Percentiles rank a stretch among this genome's conserved stretches.
These are phyloP conservation scores for Matsumyia berberina DNA, from an alignment of 2,888 invertebrate species.

Conservation along the genomic window DNA sequence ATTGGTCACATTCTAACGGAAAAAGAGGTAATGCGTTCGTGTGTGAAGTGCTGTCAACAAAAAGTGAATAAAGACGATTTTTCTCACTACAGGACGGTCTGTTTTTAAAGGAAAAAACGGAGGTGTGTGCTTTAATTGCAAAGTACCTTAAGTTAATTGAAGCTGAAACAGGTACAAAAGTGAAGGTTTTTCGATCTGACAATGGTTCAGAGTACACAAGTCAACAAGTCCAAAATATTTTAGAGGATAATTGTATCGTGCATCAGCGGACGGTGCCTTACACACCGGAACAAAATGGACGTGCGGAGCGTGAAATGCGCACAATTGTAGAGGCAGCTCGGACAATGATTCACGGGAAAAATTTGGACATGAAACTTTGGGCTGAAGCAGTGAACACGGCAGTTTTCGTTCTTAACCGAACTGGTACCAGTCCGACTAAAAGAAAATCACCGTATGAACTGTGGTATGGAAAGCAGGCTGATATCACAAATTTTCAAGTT, in stretches of 20 bases:
- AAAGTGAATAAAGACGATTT: neutral
- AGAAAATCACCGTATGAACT: conserved; percentile 78
- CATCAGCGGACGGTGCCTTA: no score
- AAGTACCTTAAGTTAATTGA: conserved; percentile 72
- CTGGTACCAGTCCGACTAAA: conserved; percentile 73
- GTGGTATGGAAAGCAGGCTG: conserved; percentile 71
- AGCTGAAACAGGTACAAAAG: conserved; percentile 74
- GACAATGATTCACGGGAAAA: conserved; percentile 75
- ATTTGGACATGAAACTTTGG: conserved; percentile 79
- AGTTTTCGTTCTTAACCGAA: conserved; percentile 80
- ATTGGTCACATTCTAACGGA: neutral
- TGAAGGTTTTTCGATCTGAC: conserved; percentile 78
- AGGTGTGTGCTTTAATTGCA: conserved; percentile 52
- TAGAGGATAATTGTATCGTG: conserved; percentile 77
- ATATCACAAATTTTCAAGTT: conserved; percentile 69
- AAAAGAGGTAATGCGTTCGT: conserved; percentile 9
- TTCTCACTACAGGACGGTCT: conserved; percentile 66
- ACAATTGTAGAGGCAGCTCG: conserved; percentile 80
- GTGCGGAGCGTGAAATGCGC: conserved; percentile 80
- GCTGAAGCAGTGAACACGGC: conserved; percentile 82
- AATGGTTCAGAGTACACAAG: conserved; percentile 79
- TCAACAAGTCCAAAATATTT: conserved; percentile 72
- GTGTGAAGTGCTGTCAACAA: conserved; percentile 11
- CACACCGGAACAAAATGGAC: no score
- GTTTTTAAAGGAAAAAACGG: conserved; percentile 74